Evolutionary conservation across 2,888 invertebrate genomes (phyloP).

Genomic region (Bugula neritina): DNA sequence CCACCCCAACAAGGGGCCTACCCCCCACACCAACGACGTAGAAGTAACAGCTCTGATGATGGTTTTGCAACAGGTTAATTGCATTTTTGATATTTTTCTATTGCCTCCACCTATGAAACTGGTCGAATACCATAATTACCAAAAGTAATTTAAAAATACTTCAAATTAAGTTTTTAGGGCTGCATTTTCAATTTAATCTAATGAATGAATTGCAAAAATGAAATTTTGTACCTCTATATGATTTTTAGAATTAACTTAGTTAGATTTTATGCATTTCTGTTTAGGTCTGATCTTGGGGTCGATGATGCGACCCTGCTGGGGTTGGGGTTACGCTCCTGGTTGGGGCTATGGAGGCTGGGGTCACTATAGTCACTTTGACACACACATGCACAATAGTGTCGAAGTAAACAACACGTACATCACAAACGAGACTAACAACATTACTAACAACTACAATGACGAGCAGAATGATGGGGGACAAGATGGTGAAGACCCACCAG

Average conservation of each 20-base stretch:
- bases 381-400: conserved; percentile 17
- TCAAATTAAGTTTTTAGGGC: too few relatives aligned
- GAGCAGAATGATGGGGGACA: neutral
- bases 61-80: conserved; percentile 17
- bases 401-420: conserved; percentile 21
- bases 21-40: neutral
- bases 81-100: too few relatives aligned
- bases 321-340: conserved; percentile 15
- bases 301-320: neutral
- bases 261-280: too few relatives aligned
- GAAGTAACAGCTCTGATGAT: neutral
- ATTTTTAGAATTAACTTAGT: too few relatives aligned
- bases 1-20: neutral
- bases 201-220: too few relatives aligned
- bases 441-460: conserved; percentile 18
- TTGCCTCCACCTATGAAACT: too few relatives aligned
- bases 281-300: neutral
- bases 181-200: too few relatives aligned
- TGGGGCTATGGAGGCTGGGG: conserved; percentile 25
- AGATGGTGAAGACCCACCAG: neutral
- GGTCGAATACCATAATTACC: too few relatives aligned
- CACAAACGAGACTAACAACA: conserved; percentile 17
- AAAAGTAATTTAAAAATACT: too few relatives aligned
- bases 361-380: conserved; percentile 19
- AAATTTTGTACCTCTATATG: too few relatives aligned